Conservation (phyloP, 1,140 invertebrate species). For the Drosophila biarmipes region DNA sequence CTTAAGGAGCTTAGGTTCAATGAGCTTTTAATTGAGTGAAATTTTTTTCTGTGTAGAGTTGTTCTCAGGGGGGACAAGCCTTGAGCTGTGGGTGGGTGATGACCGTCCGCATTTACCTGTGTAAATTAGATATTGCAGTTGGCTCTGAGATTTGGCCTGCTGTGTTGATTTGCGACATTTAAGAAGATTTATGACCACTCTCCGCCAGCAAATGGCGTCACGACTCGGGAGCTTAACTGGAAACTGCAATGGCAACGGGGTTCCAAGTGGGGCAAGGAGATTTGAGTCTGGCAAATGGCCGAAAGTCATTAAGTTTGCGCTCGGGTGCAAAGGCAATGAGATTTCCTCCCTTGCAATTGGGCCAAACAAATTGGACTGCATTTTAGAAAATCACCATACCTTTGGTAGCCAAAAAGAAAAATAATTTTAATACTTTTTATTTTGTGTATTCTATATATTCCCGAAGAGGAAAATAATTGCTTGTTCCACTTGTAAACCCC, state of each 20-base stretch:
- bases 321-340: constrained; percentile 55
- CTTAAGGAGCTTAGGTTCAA: not conserved
- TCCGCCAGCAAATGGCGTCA: constrained; percentile 32
- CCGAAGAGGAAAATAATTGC: too few relatives aligned
- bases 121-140: constrained; percentile 51
- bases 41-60: not conserved
- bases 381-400: not conserved
- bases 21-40: not conserved
- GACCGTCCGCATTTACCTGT: constrained; percentile 10
- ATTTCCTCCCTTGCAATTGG: constrained; percentile 45
- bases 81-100: not conserved
- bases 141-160: constrained; percentile 8
- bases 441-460: too few relatives aligned
- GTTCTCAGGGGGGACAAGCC: not conserved
- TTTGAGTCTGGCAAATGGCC: constrained; percentile 70
- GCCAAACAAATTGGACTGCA: not conserved
- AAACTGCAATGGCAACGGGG: constrained; percentile 14
- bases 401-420: not conserved
- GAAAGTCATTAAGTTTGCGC: constrained; percentile 76
- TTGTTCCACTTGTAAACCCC: constrained; percentile 9
- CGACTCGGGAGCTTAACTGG: constrained; percentile 17
- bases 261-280: constrained; percentile 28
- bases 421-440: too few relatives aligned
- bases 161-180: constrained; percentile 60
- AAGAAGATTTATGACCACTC: constrained; percentile 62